Evolutionary conservation across 2,797 vertebrate species (phyloP).

Genomic region (Argyrosomus regius): DNA sequence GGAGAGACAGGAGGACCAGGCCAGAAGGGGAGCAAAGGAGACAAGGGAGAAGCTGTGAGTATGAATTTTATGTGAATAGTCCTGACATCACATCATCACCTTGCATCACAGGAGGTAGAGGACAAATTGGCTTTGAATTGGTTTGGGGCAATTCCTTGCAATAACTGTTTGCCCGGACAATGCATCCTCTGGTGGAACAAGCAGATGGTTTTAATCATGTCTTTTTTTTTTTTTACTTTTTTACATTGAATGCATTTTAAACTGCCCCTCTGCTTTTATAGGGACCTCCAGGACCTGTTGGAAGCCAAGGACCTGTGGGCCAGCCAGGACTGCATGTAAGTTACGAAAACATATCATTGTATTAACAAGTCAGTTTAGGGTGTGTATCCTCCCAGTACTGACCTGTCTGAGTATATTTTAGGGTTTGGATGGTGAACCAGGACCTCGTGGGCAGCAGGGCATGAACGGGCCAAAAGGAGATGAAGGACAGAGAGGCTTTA

Average conservation of each 20-base stretch:
- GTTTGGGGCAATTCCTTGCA: slow-evolving; percentile 27
- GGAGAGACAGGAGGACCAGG: slow-evolving; percentile 91
- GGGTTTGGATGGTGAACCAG: slow-evolving; percentile 93
- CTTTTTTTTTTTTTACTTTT: neutral
- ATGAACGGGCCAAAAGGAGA: slow-evolving; percentile 95
- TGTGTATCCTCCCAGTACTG: slow-evolving; percentile 1
- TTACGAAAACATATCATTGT: slow-evolving; percentile 18
- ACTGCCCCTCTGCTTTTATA: slow-evolving; percentile 64
- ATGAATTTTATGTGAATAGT: slow-evolving; percentile 20
- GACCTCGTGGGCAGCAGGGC: slow-evolving; percentile 92
- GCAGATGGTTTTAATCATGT: slow-evolving; percentile 35
- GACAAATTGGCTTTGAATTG: slow-evolving; percentile 42
- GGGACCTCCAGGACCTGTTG: slow-evolving; percentile 91
- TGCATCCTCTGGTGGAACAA: slow-evolving; percentile 32
- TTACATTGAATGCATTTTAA: slow-evolving; percentile 19
- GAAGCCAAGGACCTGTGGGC: slow-evolving; percentile 90
- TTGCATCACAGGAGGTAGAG: slow-evolving; percentile 33
- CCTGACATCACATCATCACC: slow-evolving; percentile 21
- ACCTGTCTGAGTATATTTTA: slow-evolving; percentile 62
- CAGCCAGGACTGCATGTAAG: slow-evolving; percentile 89
- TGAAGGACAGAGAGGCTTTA: slow-evolving; percentile 90
- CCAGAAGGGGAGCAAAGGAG: slow-evolving; percentile 95
- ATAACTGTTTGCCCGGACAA: slow-evolving; percentile 29
- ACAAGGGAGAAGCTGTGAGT: slow-evolving; percentile 93
- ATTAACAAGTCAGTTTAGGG: neutral